Conservation (phyloP, 2,113 vertebrate species). For the Alligator mississippiensis region DNA sequence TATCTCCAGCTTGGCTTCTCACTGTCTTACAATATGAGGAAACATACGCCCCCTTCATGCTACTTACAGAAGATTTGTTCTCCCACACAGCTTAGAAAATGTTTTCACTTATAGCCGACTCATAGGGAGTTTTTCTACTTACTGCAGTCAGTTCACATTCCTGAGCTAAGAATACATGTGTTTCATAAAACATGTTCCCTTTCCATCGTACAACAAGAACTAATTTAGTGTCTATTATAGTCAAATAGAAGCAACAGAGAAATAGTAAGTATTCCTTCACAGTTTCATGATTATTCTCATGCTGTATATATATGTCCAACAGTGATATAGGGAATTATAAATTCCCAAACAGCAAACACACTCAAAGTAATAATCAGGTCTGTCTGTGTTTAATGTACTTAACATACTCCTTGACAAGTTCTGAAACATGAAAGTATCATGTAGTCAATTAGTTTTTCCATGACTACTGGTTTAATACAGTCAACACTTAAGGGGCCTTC, state of each 20-base stretch:
- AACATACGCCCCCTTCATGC: not conserved
- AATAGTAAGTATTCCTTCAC: not conserved
- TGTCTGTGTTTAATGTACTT: not conserved
- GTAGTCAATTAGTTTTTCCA: not conserved
- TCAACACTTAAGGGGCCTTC: not conserved
- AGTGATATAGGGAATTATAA: too few species aligned
- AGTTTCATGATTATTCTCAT: not conserved
- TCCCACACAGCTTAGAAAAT: not conserved
- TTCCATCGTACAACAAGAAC: not conserved
- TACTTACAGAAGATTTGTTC: not conserved
- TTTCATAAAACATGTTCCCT: not conserved
- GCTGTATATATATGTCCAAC: too few species aligned
- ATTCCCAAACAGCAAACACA: not conserved
- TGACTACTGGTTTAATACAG: not conserved
- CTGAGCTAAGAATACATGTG: not conserved
- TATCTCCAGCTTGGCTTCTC: not conserved
- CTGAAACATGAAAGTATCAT: not conserved
- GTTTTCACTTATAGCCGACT: not conserved
- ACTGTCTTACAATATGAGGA: not conserved
- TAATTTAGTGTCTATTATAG: not conserved
- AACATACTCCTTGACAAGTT: not conserved
- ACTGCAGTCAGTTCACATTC: not conserved
- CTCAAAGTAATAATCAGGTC: not conserved
- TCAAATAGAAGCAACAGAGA: not conserved
- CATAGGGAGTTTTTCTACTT: not conserved